Evolutionary conservation across 2,888 invertebrate genomes (phyloP).

Genomic region (Terebella lapidaria): DNA sequence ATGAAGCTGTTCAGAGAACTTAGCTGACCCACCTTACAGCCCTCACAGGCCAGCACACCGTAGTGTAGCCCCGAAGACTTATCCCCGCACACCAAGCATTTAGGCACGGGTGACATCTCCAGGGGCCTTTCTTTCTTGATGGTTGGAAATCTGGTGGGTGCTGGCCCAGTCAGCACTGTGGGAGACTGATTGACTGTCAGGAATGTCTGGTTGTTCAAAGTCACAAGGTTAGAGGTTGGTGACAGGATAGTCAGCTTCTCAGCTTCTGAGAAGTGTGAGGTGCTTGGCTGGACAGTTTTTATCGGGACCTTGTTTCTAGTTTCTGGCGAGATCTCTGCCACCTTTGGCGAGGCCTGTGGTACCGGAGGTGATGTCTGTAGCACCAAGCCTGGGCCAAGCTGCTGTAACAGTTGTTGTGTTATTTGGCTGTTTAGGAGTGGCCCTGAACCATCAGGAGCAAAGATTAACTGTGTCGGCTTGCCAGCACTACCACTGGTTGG

Average conservation of each 20-base stretch:
- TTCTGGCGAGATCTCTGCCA: background rate
- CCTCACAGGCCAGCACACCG: slow-evolving; percentile 52
- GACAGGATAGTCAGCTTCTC: too few relatives aligned
- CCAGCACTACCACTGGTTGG: background rate
- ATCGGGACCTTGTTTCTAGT: background rate
- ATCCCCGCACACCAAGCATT: slow-evolving; percentile 50
- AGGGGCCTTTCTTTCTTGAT: background rate
- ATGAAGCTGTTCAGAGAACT: too few relatives aligned
- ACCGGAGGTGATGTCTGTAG: too few relatives aligned
- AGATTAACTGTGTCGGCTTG: background rate
- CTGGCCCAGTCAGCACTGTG: background rate
- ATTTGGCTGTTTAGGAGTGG: background rate
- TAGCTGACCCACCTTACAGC: slow-evolving; percentile 49
- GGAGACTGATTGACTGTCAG: background rate
- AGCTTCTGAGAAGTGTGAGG: too few relatives aligned
- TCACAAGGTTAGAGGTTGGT: background rate
- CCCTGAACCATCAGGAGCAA: background rate
- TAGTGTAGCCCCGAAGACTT: slow-evolving; percentile 52
- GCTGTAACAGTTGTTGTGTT: background rate
- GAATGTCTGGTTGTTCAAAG: background rate
- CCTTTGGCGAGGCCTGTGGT: background rate
- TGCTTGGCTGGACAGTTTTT: too few relatives aligned
- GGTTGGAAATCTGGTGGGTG: background rate
- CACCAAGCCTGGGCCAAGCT: background rate
- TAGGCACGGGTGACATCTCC: background rate